A percentile compares a stretch with the other conserved stretches of the same genome.
phyloP scores from a whole-genome alignment of 2,113 vertebrate genomes.

The Calyptommatus sinebrachiatus region DNA sequence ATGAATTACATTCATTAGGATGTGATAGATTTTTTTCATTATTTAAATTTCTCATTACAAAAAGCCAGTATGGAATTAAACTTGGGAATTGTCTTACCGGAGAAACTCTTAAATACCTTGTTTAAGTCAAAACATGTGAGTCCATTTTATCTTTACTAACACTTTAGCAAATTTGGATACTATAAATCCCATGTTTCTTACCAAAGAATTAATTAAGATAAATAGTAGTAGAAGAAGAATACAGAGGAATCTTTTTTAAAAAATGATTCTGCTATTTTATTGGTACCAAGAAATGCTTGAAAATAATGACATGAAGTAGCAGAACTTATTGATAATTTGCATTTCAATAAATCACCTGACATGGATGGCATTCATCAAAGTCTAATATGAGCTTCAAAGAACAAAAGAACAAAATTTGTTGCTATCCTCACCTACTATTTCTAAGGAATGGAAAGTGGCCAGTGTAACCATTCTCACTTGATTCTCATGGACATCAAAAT shows the following conservation, averaged over 20 bases:
- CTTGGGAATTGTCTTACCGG: conserved; percentile 1
- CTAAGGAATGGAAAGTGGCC: too few relatives aligned
- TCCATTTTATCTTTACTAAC: neutral
- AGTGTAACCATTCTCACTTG: too few relatives aligned
- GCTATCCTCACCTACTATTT: too few relatives aligned
- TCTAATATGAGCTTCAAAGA: too few relatives aligned
- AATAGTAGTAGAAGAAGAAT: too few relatives aligned
- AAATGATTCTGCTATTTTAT: neutral
- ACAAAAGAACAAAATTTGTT: too few relatives aligned
- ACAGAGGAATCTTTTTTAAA: neutral
- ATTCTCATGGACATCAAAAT: too few relatives aligned
- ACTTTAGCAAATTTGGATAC: neutral
- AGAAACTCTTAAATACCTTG: conserved; percentile 1
- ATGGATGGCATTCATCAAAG: too few relatives aligned
- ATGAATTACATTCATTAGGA: conserved; percentile 41
- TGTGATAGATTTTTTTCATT: conserved; percentile 34
- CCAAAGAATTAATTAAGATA: too few relatives aligned
- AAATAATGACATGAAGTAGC: neutral
- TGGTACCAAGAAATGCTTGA: neutral
- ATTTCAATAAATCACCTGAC: too few relatives aligned
- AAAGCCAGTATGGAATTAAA: neutral
- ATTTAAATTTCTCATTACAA: conserved; percentile 14
- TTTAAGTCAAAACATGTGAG: neutral
- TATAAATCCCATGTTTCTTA: too few relatives aligned
- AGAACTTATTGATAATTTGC: too few relatives aligned